A percentile compares a stretch with the other conserved stretches of the same genome.
These are phyloP conservation scores for Phyllotreta cruciferae DNA, from an alignment of 2,888 invertebrate species.

Conservation along the genomic window DNA sequence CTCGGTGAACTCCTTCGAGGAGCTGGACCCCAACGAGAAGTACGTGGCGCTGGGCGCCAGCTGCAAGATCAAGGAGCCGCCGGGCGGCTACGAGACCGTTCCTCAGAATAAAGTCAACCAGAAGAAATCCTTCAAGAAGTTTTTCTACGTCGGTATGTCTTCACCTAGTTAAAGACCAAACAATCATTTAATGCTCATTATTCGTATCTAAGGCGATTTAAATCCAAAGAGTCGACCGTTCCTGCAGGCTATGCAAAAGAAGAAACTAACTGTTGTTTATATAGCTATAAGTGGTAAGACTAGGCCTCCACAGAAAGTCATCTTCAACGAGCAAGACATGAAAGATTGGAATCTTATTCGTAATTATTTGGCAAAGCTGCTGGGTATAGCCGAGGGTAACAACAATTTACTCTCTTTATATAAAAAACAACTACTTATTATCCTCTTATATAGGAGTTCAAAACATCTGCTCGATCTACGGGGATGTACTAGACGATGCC, in stretches of 20 bases:
- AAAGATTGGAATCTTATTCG: slow-evolving; percentile 16
- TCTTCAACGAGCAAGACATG: slow-evolving; percentile 13
- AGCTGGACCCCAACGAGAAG: slow-evolving; percentile 11
- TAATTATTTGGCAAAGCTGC: slow-evolving; percentile 8
- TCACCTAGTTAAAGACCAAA: not conserved
- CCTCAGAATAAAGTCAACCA: not conserved
- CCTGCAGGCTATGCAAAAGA: slow-evolving; percentile 9
- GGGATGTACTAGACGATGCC: slow-evolving; percentile 5
- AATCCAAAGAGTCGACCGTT: slow-evolving; percentile 11
- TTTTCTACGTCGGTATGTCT: slow-evolving; percentile 13
- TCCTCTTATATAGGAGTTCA: slow-evolving; percentile 3
- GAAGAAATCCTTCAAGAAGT: not conserved
- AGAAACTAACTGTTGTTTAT: slow-evolving; percentile 15
- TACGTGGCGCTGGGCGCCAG: slow-evolving; percentile 5
- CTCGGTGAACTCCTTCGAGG: slow-evolving; percentile 9
- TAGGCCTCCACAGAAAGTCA: slow-evolving; percentile 13
- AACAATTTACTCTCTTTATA: too few relatives aligned
- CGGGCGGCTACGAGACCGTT: not conserved
- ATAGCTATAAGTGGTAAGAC: slow-evolving; percentile 7
- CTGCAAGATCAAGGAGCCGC: slow-evolving; percentile 6
- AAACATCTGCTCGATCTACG: slow-evolving; percentile 9
- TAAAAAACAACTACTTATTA: too few relatives aligned
- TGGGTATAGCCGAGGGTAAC: slow-evolving; percentile 5
- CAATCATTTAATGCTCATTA: too few relatives aligned
- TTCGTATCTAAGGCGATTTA: slow-evolving; percentile 5